Base-by-base conservation (phyloP, 2,113 vertebrate genomes). In the Rhinolophus ferrumequinum region DNA sequence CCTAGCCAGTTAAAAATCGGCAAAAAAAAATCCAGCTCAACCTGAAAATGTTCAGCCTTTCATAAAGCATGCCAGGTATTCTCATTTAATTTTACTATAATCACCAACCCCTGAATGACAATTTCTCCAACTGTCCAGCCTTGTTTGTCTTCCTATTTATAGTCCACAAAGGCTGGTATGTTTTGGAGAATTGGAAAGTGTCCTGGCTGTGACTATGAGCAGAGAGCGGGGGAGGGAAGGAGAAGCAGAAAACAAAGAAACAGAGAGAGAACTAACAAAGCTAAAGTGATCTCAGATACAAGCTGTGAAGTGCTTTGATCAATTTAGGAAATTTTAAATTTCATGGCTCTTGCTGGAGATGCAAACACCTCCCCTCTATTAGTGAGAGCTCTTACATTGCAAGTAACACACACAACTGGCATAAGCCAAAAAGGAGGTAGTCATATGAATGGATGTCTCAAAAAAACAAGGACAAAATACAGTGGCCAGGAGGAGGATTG, bases 151-250 rank as follows among this genome's bases (percentile, higher is more conserved):
- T 72, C 81, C 96, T 97, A 96, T 96, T 97, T 95, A 94, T 93
- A 97, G 96, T 67, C 75, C 89, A 96, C 97, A 97, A 84, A 94
- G 96, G n/a, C 95, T 82, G 96, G 93, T 62, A 66, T 93, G 94
- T 62, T 88, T 77, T 72, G 10, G 75, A 64, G 67, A 93, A 33
- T 60, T 93, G 94, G 93, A 95, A 88, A 94, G 64, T 11, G 41
- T 94, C 96, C 96, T 75, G 79, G 56, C 62, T 67, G 67, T 88
- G 94, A 82, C 83, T 60, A 0, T 81, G 66, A 58, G 60, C 95
- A 60, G 38, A 60, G 64, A 14, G 62, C 21, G n/a, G 87, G 72
- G 54, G 28, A 41, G 89, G 54, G 77, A 28, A 35, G 88, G 41
- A 83, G 76, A 64, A 88, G 69, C 26, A 35, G 93, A 81, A 81